Evolutionary conservation across 2,113 vertebrate species (phyloP).

Genomic region (Sciurus niger): DNA sequence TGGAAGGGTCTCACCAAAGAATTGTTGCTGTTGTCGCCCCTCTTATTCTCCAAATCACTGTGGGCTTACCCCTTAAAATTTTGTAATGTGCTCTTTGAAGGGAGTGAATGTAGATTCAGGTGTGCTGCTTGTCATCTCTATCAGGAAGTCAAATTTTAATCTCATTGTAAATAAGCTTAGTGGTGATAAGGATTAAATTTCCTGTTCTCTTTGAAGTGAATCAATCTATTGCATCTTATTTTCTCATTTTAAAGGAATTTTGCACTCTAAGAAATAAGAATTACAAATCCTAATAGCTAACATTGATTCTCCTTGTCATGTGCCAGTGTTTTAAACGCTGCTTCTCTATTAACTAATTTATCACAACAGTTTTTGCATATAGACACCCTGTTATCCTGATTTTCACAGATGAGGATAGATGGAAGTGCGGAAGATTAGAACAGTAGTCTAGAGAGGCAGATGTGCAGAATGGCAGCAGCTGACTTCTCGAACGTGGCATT

Average conservation of each 20-base stretch:
- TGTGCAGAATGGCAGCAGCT: background rate
- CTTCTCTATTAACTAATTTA: conserved; percentile 13
- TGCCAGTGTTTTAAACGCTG: background rate
- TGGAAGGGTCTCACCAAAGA: background rate
- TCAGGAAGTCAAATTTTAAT: background rate
- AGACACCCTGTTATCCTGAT: background rate
- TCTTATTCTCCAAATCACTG: background rate
- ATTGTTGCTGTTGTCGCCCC: background rate
- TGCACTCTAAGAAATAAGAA: background rate
- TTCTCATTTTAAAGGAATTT: conserved; percentile 16
- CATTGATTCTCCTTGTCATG: background rate
- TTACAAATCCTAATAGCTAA: background rate
- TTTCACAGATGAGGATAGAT: background rate
- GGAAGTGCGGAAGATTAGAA: background rate
- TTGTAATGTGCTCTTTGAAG: background rate
- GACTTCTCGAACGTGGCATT: background rate
- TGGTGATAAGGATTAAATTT: conserved; percentile 8
- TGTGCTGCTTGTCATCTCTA: background rate
- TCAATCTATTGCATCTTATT: background rate
- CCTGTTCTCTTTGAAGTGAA: background rate
- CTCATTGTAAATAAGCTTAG: conserved; percentile 11
- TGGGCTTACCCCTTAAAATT: background rate
- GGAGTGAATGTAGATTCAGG: background rate
- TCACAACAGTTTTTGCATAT: background rate
- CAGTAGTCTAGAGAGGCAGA: background rate